These are phyloP conservation scores for Tetraodon nigroviridis DNA, from an alignment of 2,113 vertebrate genomes.

Conservation along the genomic window DNA sequence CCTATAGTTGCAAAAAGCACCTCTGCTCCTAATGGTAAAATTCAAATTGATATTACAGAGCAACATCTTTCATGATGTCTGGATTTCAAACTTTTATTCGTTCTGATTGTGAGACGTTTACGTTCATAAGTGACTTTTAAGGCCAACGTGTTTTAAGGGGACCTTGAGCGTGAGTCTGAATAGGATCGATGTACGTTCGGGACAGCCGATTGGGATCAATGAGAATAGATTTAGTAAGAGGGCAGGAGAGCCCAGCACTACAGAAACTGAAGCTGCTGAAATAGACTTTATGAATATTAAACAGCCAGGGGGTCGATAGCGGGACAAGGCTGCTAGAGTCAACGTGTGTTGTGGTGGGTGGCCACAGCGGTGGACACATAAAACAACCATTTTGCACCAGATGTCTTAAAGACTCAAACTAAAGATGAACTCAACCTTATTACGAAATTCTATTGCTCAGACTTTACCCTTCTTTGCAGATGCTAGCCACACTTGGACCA, in stretches of 20 bases:
- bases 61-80: conserved; percentile 42
- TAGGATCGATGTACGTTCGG: conserved; percentile 61
- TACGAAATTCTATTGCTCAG: conserved; percentile 30
- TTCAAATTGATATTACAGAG: conserved; percentile 54
- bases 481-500: conserved; percentile 42
- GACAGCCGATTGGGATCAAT: conserved; percentile 75
- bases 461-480: conserved; percentile 23
- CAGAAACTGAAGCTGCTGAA: conserved; percentile 66
- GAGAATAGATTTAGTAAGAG: conserved; percentile 72
- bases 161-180: conserved; percentile 73
- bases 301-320: conserved; percentile 64
- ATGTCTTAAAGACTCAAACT: conserved; percentile 25
- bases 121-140: conserved; percentile 62
- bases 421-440: conserved; percentile 30
- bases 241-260: conserved; percentile 37
- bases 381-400: background rate
- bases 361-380: conserved; percentile 4
- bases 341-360: conserved; percentile 31
- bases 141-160: conserved; percentile 54
- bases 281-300: conserved; percentile 82
- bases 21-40: conserved; percentile 45
- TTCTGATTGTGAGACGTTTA: conserved; percentile 58
- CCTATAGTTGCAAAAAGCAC: background rate
- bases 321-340: conserved; percentile 51
- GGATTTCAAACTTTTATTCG: conserved; percentile 55